Percentiles rank a stretch among this genome's conserved stretches.
Conservation (phyloP, 2,888 invertebrate genomes). For the Tetragonisca angustula region DNA sequence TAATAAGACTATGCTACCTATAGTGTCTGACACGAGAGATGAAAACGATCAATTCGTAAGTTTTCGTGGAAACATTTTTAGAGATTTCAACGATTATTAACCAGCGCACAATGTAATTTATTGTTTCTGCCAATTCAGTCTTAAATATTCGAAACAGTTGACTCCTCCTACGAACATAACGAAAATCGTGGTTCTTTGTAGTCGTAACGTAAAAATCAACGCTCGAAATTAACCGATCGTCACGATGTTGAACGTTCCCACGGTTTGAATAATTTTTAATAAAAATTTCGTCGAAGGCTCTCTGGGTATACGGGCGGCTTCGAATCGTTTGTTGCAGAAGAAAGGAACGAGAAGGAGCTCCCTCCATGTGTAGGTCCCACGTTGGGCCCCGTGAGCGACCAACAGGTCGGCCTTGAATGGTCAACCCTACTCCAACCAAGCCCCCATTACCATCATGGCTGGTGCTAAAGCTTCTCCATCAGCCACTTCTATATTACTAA, state of each 20-base stretch:
- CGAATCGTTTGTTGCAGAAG: conserved; percentile 22
- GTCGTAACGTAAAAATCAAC: background rate
- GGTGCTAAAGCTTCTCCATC: conserved; percentile 74
- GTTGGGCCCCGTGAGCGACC: conserved; percentile 74
- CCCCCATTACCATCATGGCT: conserved; percentile 77
- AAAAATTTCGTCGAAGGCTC: conserved; percentile 69
- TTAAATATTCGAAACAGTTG: background rate
- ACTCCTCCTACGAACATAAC: accelerated
- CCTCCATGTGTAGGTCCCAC: conserved; percentile 60
- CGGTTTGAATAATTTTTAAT: conserved; percentile 58
- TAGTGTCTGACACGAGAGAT: background rate
- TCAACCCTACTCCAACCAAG: conserved; percentile 58
- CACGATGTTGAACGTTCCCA: background rate
- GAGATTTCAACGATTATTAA: no score
- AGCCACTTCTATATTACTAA: conserved; percentile 62
- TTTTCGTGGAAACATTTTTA: no score
- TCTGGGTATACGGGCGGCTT: conserved; percentile 58
- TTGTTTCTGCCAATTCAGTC: background rate
- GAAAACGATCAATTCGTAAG: no score
- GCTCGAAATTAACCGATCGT: background rate
- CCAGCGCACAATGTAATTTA: accelerated
- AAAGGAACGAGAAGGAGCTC: conserved; percentile 37
- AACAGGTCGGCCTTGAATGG: conserved; percentile 80
- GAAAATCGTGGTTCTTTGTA: accelerated
- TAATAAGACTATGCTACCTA: background rate